Conservation (phyloP, 2,113 vertebrate genomes). For the Callorhinus ursinus region DNA sequence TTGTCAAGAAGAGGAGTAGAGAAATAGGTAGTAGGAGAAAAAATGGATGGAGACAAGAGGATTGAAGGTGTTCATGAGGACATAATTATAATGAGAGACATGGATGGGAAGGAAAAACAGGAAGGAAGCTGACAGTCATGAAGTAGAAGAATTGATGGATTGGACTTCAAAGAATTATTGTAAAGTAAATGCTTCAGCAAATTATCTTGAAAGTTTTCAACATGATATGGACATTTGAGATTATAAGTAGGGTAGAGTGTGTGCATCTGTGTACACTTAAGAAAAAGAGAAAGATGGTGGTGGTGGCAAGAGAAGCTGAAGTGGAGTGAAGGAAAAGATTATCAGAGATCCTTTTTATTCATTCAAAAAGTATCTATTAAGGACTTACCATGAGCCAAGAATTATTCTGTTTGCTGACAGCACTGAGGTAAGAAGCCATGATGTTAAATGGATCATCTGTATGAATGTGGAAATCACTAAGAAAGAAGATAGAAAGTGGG, state of each 20-base stretch:
- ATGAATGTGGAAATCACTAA: background rate
- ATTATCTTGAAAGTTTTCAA: background rate
- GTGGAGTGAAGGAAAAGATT: background rate
- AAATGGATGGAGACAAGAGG: background rate
- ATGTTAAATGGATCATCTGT: background rate
- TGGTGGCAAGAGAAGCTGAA: background rate
- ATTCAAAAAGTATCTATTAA: background rate
- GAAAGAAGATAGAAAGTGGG: background rate
- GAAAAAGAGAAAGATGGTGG: background rate
- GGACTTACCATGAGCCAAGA: background rate
- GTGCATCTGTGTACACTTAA: background rate
- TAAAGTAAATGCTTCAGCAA: background rate
- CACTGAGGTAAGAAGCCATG: background rate
- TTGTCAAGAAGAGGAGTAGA: background rate
- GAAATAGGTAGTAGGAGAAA: background rate
- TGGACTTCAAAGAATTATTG: conserved; percentile 5
- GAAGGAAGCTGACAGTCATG: background rate
- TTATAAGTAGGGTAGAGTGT: background rate
- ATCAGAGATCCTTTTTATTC: background rate
- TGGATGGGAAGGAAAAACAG: background rate
- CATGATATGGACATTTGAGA: background rate
- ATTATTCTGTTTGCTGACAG: background rate
- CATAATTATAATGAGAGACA: background rate
- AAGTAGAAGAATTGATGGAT: background rate
- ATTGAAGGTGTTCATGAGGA: background rate